Evolutionary conservation across 2,113 vertebrate species (phyloP).

Genomic region (Emberiza fucata): DNA sequence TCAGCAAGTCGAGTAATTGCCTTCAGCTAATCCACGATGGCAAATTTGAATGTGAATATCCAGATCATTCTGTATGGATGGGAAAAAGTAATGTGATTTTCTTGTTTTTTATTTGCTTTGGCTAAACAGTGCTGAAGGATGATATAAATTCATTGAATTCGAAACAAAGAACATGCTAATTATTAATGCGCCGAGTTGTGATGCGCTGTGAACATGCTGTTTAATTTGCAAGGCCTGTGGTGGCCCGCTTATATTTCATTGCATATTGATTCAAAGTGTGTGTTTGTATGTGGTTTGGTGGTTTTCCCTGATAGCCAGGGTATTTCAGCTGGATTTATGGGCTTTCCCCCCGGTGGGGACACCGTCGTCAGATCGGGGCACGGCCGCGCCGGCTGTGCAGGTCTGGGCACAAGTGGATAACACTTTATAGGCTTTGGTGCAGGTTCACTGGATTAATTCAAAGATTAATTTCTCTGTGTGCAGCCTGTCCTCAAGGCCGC

Average conservation of each 20-base stretch:
- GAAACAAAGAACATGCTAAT: constrained; percentile 73
- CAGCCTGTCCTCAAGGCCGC: background rate
- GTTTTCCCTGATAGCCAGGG: background rate
- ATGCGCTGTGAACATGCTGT: background rate
- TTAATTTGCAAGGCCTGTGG: constrained; percentile 55
- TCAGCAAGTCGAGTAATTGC: constrained; percentile 78
- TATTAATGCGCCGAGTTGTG: constrained; percentile 51
- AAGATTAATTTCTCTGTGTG: background rate
- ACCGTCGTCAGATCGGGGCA: rapidly evolving
- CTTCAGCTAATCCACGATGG: constrained; percentile 79
- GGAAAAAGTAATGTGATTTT: constrained; percentile 71
- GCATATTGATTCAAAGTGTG: background rate
- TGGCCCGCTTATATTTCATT: constrained; percentile 16
- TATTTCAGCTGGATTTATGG: background rate
- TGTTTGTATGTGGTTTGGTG: background rate
- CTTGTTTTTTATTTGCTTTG: constrained; percentile 77
- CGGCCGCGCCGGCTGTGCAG: rapidly evolving
- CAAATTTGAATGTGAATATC: constrained; percentile 75
- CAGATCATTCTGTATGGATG: constrained; percentile 71
- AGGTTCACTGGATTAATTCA: background rate
- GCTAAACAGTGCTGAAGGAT: constrained; percentile 70
- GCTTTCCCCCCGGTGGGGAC: background rate
- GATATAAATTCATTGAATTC: constrained; percentile 68
- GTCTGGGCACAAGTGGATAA: background rate
- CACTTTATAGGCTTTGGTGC: background rate